These are phyloP conservation scores for Macrochelys suwanniensis DNA, from an alignment of 2,797 vertebrate genomes.

Conservation along the genomic window DNA sequence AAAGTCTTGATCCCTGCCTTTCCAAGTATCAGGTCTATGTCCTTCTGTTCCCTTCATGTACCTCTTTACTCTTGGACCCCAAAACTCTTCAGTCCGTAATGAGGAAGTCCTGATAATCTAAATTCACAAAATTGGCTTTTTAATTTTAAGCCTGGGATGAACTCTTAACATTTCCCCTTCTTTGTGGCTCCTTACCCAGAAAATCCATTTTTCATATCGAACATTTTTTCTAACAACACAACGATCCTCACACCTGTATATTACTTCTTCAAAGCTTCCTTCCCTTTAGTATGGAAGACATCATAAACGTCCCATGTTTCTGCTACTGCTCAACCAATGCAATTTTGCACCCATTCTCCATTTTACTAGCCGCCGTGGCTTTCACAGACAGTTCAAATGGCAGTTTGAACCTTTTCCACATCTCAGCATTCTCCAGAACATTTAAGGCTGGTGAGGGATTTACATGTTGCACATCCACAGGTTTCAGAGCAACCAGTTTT, in stretches of 20 bases:
- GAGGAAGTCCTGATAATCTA: not conserved
- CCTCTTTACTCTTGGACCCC: not conserved
- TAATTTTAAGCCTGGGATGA: slow-evolving; percentile 42
- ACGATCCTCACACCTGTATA: not conserved
- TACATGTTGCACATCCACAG: not conserved
- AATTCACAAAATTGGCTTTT: slow-evolving; percentile 11
- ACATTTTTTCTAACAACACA: not conserved
- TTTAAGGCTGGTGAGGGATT: not conserved
- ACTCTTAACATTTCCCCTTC: slow-evolving; percentile 13
- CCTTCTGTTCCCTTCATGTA: not conserved
- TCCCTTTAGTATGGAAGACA: not conserved
- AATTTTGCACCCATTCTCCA: not conserved
- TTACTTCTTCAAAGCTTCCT: slow-evolving; percentile 23
- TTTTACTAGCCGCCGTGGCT: not conserved
- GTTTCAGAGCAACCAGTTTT: not conserved
- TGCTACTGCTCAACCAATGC: not conserved
- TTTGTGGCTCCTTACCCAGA: not conserved
- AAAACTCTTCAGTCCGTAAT: not conserved
- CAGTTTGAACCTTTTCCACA: rapidly evolving
- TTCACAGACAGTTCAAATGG: not conserved
- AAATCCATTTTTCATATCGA: slow-evolving; percentile 10
- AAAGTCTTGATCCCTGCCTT: not conserved
- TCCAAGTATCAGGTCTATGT: not conserved
- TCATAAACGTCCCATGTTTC: not conserved
- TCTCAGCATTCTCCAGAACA: rapidly evolving